phyloP scores from a whole-genome alignment of 2,888 invertebrate species.

The Lymantria dispar region DNA sequence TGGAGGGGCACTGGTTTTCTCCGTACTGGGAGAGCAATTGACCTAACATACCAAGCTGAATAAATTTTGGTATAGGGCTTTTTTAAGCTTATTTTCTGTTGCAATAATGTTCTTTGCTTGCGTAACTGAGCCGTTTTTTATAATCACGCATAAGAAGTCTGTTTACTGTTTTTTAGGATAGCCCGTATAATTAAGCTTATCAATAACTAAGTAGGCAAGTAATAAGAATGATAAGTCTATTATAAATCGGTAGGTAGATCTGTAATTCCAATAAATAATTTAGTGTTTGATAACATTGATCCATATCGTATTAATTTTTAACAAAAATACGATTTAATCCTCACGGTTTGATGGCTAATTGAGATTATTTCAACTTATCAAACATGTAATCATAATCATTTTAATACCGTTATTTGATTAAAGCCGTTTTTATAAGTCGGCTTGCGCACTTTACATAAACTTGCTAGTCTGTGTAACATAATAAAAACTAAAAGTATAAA shows the following conservation, averaged over 20 bases:
- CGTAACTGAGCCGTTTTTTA: too few species aligned
- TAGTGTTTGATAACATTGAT: slow-evolving; percentile 14
- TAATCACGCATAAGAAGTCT: too few species aligned
- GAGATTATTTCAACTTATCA: slow-evolving; percentile 15
- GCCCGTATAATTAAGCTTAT: too few species aligned
- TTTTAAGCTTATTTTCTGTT: too few species aligned
- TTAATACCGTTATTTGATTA: slow-evolving; percentile 11
- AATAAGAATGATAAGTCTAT: too few species aligned
- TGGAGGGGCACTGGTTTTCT: too few species aligned
- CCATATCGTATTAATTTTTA: slow-evolving; percentile 15
- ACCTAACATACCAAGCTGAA: too few species aligned
- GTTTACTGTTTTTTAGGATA: too few species aligned
- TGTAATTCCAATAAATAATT: slow-evolving; percentile 5
- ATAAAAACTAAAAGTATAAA: slow-evolving; percentile 16
- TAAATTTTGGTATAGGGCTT: too few species aligned
- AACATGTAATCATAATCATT: slow-evolving; percentile 6
- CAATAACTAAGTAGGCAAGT: too few species aligned
- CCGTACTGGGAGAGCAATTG: too few species aligned
- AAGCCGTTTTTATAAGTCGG: neutral
- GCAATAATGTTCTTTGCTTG: too few species aligned
- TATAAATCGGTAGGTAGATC: neutral
- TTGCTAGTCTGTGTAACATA: slow-evolving; percentile 8
- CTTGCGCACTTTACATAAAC: slow-evolving; percentile 12
- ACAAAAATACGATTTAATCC: slow-evolving; percentile 12
- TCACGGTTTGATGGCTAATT: slow-evolving; percentile 9